Conservation (phyloP, 2,113 vertebrate species). For the Micromys minutus region DNA sequence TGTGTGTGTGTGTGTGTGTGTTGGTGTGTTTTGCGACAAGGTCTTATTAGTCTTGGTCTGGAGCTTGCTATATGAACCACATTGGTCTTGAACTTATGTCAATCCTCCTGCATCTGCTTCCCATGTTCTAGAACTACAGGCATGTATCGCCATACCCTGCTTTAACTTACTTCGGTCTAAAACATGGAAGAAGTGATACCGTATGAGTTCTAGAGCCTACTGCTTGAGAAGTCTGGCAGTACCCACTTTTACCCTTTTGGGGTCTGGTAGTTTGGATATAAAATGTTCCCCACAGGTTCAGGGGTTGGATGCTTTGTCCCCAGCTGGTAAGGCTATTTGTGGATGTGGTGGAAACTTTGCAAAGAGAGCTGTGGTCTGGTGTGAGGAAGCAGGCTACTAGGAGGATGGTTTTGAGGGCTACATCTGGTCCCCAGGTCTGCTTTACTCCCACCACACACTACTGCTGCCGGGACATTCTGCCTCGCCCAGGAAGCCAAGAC, state of each 20-base stretch:
- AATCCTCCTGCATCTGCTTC: neutral
- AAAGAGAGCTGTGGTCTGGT: neutral
- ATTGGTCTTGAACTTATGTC: neutral
- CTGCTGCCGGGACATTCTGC: neutral
- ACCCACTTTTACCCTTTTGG: neutral
- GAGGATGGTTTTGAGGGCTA: neutral
- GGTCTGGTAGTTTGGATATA: neutral
- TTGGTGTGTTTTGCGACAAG: neutral
- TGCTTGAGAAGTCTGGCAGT: conserved; percentile 21
- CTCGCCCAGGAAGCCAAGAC: too few relatives aligned
- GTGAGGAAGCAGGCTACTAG: neutral
- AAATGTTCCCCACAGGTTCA: neutral
- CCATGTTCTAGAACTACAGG: neutral
- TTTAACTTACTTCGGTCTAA: neutral
- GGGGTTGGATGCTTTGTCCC: neutral
- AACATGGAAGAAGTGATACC: neutral
- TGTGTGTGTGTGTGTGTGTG: neutral
- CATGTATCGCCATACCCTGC: too few relatives aligned
- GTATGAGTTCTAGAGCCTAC: neutral
- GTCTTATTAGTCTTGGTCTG: neutral
- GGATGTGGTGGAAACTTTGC: neutral
- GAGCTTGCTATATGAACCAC: neutral
- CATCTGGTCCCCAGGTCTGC: neutral
- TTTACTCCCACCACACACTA: neutral
- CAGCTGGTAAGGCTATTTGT: neutral